Percentiles rank a stretch among this genome's conserved stretches.
Evolutionary conservation across 2,888 invertebrate species (phyloP).

Genomic region (Folsomia candida): DNA sequence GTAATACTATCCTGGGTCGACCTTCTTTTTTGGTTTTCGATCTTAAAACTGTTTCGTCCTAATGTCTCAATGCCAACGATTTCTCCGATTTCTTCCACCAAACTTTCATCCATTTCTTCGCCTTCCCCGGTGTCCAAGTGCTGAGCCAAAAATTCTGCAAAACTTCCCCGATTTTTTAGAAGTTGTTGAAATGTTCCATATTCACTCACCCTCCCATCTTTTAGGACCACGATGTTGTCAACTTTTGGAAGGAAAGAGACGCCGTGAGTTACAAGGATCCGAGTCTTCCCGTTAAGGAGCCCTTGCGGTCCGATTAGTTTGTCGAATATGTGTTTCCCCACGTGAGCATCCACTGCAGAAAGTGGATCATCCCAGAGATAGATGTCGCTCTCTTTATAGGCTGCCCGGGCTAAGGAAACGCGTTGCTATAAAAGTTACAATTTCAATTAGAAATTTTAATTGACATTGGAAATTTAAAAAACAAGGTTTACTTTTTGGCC

Average conservation of each 20-base stretch:
- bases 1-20: neutral
- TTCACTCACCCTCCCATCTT: slow-evolving; percentile 61
- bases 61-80: slow-evolving; percentile 1
- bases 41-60: slow-evolving; percentile 17
- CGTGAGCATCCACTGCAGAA: slow-evolving; percentile 62
- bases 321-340: slow-evolving; percentile 63
- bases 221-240: no score
- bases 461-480: no score
- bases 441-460: no score
- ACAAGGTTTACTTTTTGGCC: no score
- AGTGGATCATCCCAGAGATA: no score
- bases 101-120: slow-evolving; percentile 7
- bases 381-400: slow-evolving; percentile 56
- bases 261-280: slow-evolving; percentile 62
- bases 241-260: no score
- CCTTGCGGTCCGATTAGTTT: no score
- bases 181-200: slow-evolving; percentile 59
- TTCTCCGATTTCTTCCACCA: no score
- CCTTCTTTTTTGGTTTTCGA: neutral
- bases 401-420: slow-evolving; percentile 57
- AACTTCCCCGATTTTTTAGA: no score
- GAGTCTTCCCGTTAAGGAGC: slow-evolving; percentile 55
- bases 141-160: no score
- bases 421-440: no score
- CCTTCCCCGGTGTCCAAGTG: no score